Percentiles rank a stretch among this genome's conserved stretches.
These are phyloP conservation scores for Drosophila nr. perissopoda DNA, from an alignment of 2,888 invertebrate genomes.

Conservation along the genomic window DNA sequence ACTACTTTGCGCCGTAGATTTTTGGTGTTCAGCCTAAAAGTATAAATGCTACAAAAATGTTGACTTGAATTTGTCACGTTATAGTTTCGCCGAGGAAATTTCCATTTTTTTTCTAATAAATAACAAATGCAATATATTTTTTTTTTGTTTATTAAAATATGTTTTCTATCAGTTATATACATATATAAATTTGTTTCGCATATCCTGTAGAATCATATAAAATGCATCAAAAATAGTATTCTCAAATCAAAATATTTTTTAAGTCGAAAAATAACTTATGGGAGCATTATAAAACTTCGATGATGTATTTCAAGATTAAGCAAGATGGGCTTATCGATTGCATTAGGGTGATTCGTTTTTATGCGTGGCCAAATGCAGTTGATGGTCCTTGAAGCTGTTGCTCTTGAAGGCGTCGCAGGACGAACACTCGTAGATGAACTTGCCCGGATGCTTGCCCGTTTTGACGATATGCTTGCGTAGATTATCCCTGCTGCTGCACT, in stretches of 20 bases:
- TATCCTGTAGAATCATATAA: background rate
- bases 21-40: background rate
- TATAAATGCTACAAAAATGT: background rate
- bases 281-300: background rate
- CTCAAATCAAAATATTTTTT: background rate
- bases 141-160: background rate
- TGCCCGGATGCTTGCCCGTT: slow-evolving; percentile 91
- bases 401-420: slow-evolving; percentile 81
- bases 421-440: slow-evolving; percentile 91
- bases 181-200: background rate
- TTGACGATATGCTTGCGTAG: slow-evolving; percentile 93
- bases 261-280: background rate
- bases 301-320: background rate
- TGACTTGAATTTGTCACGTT: background rate
- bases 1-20: background rate
- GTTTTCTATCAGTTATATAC: rapidly evolving
- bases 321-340: background rate
- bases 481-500: slow-evolving; percentile 93
- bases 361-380: slow-evolving; percentile 67
- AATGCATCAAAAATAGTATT: background rate
- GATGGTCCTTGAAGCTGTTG: slow-evolving; percentile 81
- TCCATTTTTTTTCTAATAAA: background rate
- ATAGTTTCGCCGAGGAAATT: background rate
- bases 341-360: background rate
- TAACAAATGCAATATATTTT: background rate